phyloP scores from a whole-genome alignment of 2,888 invertebrate species.

The Caenorhabditis plicata region DNA sequence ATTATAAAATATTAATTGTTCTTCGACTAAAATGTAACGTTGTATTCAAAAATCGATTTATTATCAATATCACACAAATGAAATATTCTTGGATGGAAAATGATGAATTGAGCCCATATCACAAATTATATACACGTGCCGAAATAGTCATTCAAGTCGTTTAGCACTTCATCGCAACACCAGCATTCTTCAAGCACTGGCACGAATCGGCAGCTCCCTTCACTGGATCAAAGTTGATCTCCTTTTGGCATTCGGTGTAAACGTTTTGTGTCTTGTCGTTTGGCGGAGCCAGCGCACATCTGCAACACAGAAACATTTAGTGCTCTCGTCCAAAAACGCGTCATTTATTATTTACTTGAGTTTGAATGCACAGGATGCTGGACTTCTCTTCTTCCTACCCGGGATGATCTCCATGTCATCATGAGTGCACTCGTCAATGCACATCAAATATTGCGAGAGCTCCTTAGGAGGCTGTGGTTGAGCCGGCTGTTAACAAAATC shows the following conservation, averaged over 20 bases:
- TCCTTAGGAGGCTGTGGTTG: constrained; percentile 43
- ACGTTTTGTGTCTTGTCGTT: constrained; percentile 50
- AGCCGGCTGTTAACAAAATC: too few relatives aligned
- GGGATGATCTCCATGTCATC: constrained; percentile 48
- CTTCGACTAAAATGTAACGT: too few relatives aligned
- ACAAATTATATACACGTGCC: too few relatives aligned
- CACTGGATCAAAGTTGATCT: constrained; percentile 41
- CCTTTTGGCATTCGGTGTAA: constrained; percentile 57
- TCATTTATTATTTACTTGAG: constrained; percentile 39
- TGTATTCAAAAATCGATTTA: too few relatives aligned
- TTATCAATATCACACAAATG: too few relatives aligned
- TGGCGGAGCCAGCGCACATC: constrained; percentile 61
- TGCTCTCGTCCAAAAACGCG: neutral
- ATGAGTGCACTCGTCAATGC: constrained; percentile 62
- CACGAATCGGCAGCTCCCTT: constrained; percentile 53
- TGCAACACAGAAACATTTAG: constrained; percentile 10
- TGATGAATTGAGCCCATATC: too few relatives aligned
- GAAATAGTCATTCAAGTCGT: too few relatives aligned
- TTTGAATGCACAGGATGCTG: constrained; percentile 61
- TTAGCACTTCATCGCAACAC: constrained; percentile 42
- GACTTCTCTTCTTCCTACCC: constrained; percentile 46
- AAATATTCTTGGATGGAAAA: too few relatives aligned
- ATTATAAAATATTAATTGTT: too few relatives aligned
- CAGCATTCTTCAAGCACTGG: constrained; percentile 56
- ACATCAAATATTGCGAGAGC: constrained; percentile 59